Base-by-base conservation (phyloP, 2,797 vertebrate species). In the Sebastes nivosus region DNA sequence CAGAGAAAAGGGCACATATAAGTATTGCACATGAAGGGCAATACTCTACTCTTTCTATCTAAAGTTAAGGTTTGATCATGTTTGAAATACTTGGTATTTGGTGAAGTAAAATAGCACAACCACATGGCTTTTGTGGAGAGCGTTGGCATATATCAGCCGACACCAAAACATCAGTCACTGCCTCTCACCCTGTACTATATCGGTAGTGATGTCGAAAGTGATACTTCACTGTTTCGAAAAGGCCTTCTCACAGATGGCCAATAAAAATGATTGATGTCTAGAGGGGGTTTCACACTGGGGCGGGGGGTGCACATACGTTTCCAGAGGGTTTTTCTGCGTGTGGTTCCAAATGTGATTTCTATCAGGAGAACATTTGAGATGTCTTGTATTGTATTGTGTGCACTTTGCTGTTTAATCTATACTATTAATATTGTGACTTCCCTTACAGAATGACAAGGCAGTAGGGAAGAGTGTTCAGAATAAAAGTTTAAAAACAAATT, bases 261-360 rank as follows among this genome's bases (percentile, higher is more conserved):
- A 95, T 96, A 95, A 95, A 95, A 95, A 89, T 95, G 94, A 96
- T 87, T 92, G 95, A 95, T 95, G 89, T 82, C 82, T 82, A n/a
- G 32, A 79, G 72, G 79, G 77, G 81, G 75, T 87, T 90, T 88
- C 67, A 60, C 32, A 22, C 78, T 36, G 78, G 65, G 82, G 66
- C 83, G 88, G 87, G 85, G 82, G 84, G 81, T 65, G 68, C 73
- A 85, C 72, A 54, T 67, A 90, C 79, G 67, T 91, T 93, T 87
- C 64, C 64, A 58, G n/a, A 80, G 29, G 61, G 34, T 67, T 84
- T 86, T 83, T 90, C 13, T 72, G 34, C 52, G 5, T 66, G 82
- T 87, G 90, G 81, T 87, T 89, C 57, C 88, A 90, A 79, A 90
- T 92, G 83, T 92, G 91, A 90, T 87, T 91, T 86, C 79, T 79